These are phyloP conservation scores for Periophthalmus magnuspinnatus DNA, from an alignment of 2,797 vertebrate genomes.

Conservation along the genomic window DNA sequence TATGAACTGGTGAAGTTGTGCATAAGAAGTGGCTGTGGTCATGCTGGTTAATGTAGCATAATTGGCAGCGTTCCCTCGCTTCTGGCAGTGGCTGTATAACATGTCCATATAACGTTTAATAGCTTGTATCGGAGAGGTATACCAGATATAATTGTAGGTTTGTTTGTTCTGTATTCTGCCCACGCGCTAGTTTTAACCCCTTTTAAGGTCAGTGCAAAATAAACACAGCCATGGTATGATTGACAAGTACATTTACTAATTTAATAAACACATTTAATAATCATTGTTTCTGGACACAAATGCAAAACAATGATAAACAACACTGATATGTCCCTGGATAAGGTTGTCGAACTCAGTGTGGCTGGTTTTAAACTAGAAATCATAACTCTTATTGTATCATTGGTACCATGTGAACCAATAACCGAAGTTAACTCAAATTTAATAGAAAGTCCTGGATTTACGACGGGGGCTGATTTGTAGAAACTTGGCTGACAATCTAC, in stretches of 20 bases:
- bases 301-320: neutral
- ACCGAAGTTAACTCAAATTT: neutral
- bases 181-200: conserved; percentile 40
- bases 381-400: neutral
- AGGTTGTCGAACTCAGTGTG: neutral
- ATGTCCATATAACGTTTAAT: conserved; percentile 43
- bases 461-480: neutral
- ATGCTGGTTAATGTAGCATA: conserved; percentile 57
- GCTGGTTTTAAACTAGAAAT: neutral
- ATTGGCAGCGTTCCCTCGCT: conserved; percentile 31
- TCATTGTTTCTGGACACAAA: neutral
- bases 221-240: conserved; percentile 19
- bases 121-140: conserved; percentile 43
- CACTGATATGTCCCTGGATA: neutral
- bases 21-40: conserved; percentile 46
- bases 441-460: neutral
- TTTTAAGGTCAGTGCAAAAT: conserved; percentile 41
- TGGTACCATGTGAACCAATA: neutral
- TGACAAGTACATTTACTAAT: conserved; percentile 8
- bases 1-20: conserved; percentile 56
- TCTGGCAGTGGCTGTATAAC: conserved; percentile 46
- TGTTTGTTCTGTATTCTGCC: conserved; percentile 36
- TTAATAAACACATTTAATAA: neutral
- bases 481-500: neutral
- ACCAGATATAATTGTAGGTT: conserved; percentile 40